Conservation (phyloP, 2,113 vertebrate genomes). For the Ornithorhynchus anatinus region DNA sequence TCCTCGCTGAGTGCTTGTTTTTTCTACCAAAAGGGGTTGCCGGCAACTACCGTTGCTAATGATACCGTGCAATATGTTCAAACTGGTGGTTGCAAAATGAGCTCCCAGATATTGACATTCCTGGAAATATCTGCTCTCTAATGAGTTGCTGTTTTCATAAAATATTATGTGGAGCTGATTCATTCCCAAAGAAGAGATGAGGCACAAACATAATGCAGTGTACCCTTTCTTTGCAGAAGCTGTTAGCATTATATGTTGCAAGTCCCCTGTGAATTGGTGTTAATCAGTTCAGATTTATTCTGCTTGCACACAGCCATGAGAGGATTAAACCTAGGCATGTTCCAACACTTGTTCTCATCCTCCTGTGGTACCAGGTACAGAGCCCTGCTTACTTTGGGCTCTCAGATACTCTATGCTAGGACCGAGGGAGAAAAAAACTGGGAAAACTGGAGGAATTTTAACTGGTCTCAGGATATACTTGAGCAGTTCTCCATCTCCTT, state of each 20-base stretch:
- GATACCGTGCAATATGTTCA: background rate
- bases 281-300: slow-evolving; percentile 21
- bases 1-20: background rate
- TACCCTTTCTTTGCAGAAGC: slow-evolving; percentile 24
- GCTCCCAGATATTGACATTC: slow-evolving; percentile 6
- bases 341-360: background rate
- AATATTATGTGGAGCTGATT: slow-evolving; percentile 38
- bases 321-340: slow-evolving; percentile 41
- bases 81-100: slow-evolving; percentile 18
- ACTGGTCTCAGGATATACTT: background rate
- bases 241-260: slow-evolving; percentile 7
- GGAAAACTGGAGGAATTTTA: background rate
- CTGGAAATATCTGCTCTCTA: slow-evolving; percentile 20
- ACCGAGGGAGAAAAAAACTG: slow-evolving; percentile 2
- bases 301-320: slow-evolving; percentile 27
- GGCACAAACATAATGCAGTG: slow-evolving; percentile 20
- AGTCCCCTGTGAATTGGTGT: slow-evolving; percentile 8
- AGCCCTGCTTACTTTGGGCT: slow-evolving; percentile 21
- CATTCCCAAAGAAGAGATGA: slow-evolving; percentile 37
- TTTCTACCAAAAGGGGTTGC: background rate
- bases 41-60: background rate
- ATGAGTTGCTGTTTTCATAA: slow-evolving; percentile 40
- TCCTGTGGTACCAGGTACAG: no score
- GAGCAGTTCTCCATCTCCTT: background rate
- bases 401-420: slow-evolving; percentile 19